Percentiles rank a stretch among this genome's conserved stretches.
Evolutionary conservation across 2,888 invertebrate species (phyloP).

Genomic region (Parapristionchus giblindavisi): DNA sequence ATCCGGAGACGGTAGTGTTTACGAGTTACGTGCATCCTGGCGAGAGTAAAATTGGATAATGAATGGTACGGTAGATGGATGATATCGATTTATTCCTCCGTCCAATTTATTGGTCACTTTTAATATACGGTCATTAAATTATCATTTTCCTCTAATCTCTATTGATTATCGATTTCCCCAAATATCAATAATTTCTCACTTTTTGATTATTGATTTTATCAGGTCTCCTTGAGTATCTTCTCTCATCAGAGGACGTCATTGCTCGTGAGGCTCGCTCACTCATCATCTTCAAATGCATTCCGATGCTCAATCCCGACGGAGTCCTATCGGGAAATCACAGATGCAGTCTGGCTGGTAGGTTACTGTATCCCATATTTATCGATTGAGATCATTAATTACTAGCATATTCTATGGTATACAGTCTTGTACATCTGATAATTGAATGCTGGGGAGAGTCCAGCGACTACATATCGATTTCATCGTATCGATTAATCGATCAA

Average conservation of each 20-base stretch:
- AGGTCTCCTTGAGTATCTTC: constrained; percentile 50
- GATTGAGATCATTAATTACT: neutral
- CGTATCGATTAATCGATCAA: no score
- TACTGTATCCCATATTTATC: no score
- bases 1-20: constrained; percentile 75
- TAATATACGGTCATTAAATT: no score
- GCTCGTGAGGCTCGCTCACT: constrained; percentile 75
- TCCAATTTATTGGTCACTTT: no score
- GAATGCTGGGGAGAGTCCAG: no score
- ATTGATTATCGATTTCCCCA: no score
- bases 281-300: constrained; percentile 85
- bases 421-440: neutral
- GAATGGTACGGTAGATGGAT: constrained; percentile 80
- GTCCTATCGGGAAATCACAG: constrained; percentile 80
- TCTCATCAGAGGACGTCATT: constrained; percentile 75
- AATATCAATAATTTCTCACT: no score
- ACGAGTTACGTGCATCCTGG: constrained; percentile 86
- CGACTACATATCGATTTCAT: no score
- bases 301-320: constrained; percentile 88
- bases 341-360: constrained; percentile 34
- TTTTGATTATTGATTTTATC: neutral
- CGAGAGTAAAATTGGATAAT: constrained; percentile 90
- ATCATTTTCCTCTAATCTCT: no score
- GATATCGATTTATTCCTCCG: no score
- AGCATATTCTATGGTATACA: neutral